Evolutionary conservation across 2,888 invertebrate species (phyloP), one percentile per base, ranked within the genome.

Genomic region (Monopis laevigella): DNA sequence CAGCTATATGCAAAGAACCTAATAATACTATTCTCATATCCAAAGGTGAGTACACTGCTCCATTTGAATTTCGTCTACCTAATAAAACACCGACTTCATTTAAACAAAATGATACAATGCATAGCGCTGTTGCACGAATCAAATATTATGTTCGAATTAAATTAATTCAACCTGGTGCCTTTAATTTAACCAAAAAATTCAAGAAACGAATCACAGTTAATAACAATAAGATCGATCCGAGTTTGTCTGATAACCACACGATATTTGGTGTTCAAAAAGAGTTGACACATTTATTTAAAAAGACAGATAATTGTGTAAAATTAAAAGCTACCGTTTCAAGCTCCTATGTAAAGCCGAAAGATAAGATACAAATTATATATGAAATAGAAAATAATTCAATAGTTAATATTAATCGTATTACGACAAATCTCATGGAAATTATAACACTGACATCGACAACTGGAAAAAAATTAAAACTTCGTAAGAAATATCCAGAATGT

Each of bases 61-160:
- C 50, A 10, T 58, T 61, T 34, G 49, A 40, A 43, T 62, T 64
- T 21, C 45, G 43, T 38, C 26, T 62, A 27, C 60, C 62, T 1
- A 36, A 48, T 3, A 49, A 52, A 32, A 41, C 59, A 42, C 62
- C 62, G 5, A 42, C 56, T 1, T 50, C 52, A 3, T 45, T 56
- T 13, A 38, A 48, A 2, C 55, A 51, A 27, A 16, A 21, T 12
- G 13, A 21, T 21, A 3, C 12, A 11, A 2, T 18, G 10, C 4
- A 17, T 17, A 32, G 32, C 14, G 32, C 32, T 17, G 7, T 10
- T 17, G 17, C 14, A 17, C 14, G 32, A 32, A 36, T 36, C 6
- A 36, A 36, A 21, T 36, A 36, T 21, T 36, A 36, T n/a, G 3
- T 36, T 4, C 19, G 21, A 19, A 21, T 36, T n/a, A 36, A 36